Conservation (phyloP, 2,797 vertebrate genomes). For the Poecilia gillii region DNA sequence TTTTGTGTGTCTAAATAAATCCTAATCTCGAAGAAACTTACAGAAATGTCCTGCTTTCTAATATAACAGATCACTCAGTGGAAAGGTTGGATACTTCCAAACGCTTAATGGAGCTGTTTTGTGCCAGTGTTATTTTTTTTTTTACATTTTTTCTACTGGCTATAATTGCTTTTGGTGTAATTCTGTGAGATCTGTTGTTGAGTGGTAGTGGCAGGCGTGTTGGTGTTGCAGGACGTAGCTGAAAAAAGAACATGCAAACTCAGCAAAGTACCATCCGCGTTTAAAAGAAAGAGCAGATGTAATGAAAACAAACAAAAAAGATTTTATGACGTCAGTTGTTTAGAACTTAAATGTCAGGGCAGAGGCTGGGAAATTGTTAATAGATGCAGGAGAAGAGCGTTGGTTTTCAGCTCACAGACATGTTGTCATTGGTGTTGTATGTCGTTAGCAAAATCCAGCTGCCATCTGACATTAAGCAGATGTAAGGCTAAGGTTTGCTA, state of each 20-base stretch:
- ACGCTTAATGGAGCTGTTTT: neutral
- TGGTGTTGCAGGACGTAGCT: neutral
- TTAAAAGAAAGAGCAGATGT: conserved; percentile 5
- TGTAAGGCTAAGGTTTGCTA: conserved; percentile 30
- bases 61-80: neutral
- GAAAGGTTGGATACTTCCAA: neutral
- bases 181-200: neutral
- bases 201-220: neutral
- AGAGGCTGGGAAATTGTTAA: conserved; percentile 13
- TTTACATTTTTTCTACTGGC: neutral
- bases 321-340: neutral
- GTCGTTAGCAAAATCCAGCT: conserved; percentile 30
- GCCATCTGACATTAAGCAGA: conserved; percentile 33
- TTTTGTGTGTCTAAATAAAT: neutral
- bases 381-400: conserved; percentile 25
- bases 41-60: neutral
- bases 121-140: neutral
- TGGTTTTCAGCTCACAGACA: conserved; percentile 27
- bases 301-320: neutral
- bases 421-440: conserved; percentile 27
- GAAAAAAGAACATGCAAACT: conserved; percentile 34
- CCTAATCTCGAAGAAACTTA: neutral
- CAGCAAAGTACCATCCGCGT: conserved; percentile 35
- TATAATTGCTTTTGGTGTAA: neutral
- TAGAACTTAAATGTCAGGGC: conserved; percentile 30